Base-by-base conservation (phyloP, 1,140 invertebrate species). In the Macrobrachium nipponense region DNA sequence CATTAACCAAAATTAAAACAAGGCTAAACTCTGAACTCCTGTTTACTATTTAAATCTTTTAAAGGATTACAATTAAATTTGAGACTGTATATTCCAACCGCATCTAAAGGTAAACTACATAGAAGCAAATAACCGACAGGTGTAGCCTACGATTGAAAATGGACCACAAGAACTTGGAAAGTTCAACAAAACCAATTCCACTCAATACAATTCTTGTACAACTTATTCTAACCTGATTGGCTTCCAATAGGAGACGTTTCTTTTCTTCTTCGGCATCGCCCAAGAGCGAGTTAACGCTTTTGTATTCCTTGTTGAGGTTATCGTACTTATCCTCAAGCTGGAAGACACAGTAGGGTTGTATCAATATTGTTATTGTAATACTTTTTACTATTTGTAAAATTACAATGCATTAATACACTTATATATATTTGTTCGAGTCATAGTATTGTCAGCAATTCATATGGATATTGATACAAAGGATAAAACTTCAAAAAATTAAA, bases 231-330 rank as follows among this genome's bases (percentile, higher is more conserved):
- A 94, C 94, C 90, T 96, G 94, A 64, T 92, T 91, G 17, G 96
- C 94, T 91, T 98, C 96, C 70, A 94, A 92, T 89, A 95, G 94
- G 73, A 98, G 91, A 82, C 96, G 92, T 87, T 94, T 94, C 88
- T 96, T 96, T 90, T 98, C 96, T 87, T 98, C 97, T 89, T 97
- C 96, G 70, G 94, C 93, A 88, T 96, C 95, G 17, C 94, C 91
- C 0, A 98, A 92, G 0, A 94, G 93, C 15, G 93, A 93, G 89
- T 95, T 95, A 17, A 97, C 92, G 66, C 94, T 93, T 88, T 95
- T 94, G 80, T 98, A 92, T 89, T 98, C 96, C 90, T 95, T 95
- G 70, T 94, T 94, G 81, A 96, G 94, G 78, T 93, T 93, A 89
- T 98, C 97, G 80, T 94, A 94, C 89, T 93, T 94, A 90, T 97